Base-by-base conservation (phyloP, 2,113 vertebrate genomes). In the Cololabis saira region DNA sequence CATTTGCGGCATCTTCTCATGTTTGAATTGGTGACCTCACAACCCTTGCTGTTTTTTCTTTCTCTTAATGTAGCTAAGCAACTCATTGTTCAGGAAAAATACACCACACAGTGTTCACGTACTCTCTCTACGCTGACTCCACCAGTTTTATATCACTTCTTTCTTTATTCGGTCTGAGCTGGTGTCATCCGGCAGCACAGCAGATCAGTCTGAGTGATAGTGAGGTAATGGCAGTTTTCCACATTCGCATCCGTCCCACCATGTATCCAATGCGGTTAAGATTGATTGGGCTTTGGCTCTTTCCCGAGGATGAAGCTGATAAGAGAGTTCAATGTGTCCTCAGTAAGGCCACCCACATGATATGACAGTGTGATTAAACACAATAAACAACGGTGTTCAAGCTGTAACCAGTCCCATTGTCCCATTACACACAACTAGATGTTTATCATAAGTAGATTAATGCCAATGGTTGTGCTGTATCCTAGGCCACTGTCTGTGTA, bases 261-360 rank as follows among this genome's bases (percentile, higher is more conserved):
- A 16, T 78, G 69, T 74, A 66, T 72, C 63, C 65, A 53, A 82
- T 78, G 68, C 69, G 62, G 80, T 85, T 90, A 76, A 53, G 70
- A 91, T 77, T 80, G 89, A 92, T 89, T 71, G 62, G 64, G 56
- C 68, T 76, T 57, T 54, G 69, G 76, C 44, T 80, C 62, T 59
- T 61, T 68, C 19, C 65, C 65, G 62, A 68, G 74, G 76, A 83
- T 74, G 60, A 27, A 55, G 53, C 74, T 71, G 74, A 90, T 87
- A 83, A 79, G 44, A 78, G 51, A 70, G 71, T 66, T 77, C 79
- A 67, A 67, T 73, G 67, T 71, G 71, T 84, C 72, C 19, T 85
- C 43, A 53, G 52, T 4, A 51, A 68, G 72, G 43, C 74, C 75
- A 52, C 52, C 64, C 53, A 50, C 68, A 72, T 65, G 60, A 80